Evolutionary conservation across 2,797 vertebrate species (phyloP).

Genomic region (Rhynchotus rufescens): DNA sequence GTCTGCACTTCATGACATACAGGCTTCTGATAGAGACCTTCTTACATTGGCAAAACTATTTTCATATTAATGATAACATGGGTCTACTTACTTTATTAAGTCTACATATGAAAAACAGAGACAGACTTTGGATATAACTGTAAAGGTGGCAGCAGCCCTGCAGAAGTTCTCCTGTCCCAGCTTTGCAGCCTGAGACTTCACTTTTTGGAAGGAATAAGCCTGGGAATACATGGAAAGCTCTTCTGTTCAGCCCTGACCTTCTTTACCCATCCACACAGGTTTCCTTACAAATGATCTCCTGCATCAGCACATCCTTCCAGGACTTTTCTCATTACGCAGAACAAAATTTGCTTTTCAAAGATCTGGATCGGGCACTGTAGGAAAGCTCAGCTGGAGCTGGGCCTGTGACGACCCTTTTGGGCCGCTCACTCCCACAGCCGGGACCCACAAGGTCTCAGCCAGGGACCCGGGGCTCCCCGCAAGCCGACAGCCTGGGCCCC

Average conservation of each 20-base stretch:
- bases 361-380: not conserved
- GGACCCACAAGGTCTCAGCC: accelerated
- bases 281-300: not conserved
- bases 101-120: not conserved
- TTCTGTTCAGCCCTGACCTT: not conserved
- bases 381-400: too few species aligned
- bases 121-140: not conserved
- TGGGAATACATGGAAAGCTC: not conserved
- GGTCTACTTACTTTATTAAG: not conserved
- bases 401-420: not conserved
- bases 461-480: not conserved
- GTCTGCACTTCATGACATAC: not conserved
- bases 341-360: not conserved
- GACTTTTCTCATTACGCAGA: not conserved
- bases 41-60: not conserved
- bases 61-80: not conserved
- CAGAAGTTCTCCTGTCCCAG: not conserved
- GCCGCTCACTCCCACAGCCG: not conserved
- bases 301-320: not conserved
- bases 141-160: not conserved
- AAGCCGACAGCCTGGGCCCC: not conserved
- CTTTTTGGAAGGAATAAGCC: not conserved
- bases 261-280: not conserved
- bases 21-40: not conserved
- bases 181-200: not conserved